Conservation (phyloP, 1,140 invertebrate species). For the Drosophila subobscura region DNA sequence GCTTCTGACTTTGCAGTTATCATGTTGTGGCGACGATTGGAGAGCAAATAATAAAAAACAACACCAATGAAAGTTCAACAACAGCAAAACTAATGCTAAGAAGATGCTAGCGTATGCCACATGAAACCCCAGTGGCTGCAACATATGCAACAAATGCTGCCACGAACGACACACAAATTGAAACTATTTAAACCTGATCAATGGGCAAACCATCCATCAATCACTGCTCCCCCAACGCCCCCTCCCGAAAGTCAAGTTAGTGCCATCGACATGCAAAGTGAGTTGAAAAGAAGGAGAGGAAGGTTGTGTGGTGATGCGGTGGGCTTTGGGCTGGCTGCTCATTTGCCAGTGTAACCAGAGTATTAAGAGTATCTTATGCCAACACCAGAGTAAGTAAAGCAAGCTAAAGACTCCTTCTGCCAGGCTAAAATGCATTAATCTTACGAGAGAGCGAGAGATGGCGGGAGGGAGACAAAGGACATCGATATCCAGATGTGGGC, state of each 20-base stretch:
- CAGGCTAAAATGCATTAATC: constrained; percentile 72
- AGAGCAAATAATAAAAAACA: not conserved
- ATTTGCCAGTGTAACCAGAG: constrained; percentile 72
- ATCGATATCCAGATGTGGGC: constrained; percentile 63
- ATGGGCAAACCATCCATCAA: constrained; percentile 63
- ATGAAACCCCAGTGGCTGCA: not conserved
- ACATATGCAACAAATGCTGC: not conserved
- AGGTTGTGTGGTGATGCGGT: not conserved
- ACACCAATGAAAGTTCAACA: not conserved
- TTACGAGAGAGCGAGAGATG: constrained; percentile 20
- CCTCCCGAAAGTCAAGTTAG: constrained; percentile 50
- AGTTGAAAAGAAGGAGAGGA: not conserved
- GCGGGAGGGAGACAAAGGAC: constrained; percentile 21
- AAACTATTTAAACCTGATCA: constrained; percentile 62
- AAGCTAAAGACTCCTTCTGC: constrained; percentile 6
- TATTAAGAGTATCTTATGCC: constrained; percentile 62
- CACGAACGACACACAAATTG: constrained; percentile 43
- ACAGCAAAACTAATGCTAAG: constrained; percentile 22
- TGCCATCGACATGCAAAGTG: constrained; percentile 69
- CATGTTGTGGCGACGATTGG: not conserved
- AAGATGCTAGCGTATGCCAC: constrained; percentile 3
- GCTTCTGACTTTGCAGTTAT: constrained; percentile 12
- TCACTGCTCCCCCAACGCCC: constrained; percentile 37
- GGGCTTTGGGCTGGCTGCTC: constrained; percentile 22
- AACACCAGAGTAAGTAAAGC: constrained; percentile 5